phyloP scores from a whole-genome alignment of 2,888 invertebrate genomes.

The Mimas tiliae region DNA sequence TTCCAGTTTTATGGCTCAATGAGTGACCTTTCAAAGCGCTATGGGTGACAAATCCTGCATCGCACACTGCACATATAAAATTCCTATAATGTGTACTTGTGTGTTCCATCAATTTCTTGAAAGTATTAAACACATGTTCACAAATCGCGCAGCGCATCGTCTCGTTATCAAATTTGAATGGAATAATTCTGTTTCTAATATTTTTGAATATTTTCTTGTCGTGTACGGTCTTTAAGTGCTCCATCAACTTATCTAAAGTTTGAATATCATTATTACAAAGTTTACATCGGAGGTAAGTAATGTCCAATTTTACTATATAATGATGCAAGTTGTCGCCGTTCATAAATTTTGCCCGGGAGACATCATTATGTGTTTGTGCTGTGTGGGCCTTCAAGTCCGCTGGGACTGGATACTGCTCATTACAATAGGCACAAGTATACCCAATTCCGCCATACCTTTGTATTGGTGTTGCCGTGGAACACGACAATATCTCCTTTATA shows the following conservation, averaged over 20 bases:
- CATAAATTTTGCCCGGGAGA: conserved; percentile 27
- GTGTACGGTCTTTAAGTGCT: conserved; percentile 36
- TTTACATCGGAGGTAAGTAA: conserved; percentile 36
- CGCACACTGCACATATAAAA: conserved; percentile 48
- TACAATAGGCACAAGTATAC: conserved; percentile 40
- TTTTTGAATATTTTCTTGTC: conserved; percentile 30
- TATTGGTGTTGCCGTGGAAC: conserved; percentile 42
- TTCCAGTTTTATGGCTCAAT: conserved; percentile 38
- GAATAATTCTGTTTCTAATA: conserved; percentile 46
- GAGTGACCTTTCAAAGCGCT: conserved; percentile 31
- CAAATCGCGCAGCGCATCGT: conserved; percentile 47
- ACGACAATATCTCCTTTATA: conserved; percentile 26
- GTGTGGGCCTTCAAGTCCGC: conserved; percentile 38
- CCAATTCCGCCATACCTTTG: conserved; percentile 31
- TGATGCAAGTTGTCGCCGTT: conserved; percentile 10
- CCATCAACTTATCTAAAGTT: conserved; percentile 30
- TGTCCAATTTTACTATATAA: conserved; percentile 31
- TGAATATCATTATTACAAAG: conserved; percentile 29
- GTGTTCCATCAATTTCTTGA: conserved; percentile 50
- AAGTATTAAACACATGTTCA: conserved; percentile 42
- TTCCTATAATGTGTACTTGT: conserved; percentile 53
- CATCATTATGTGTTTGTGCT: conserved; percentile 33
- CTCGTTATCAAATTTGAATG: conserved; percentile 49
- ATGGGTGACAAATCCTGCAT: conserved; percentile 43
- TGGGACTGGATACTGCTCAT: conserved; percentile 30